Percentiles rank a stretch among this genome's conserved stretches.
Conservation (phyloP, 2,113 vertebrate species). For the Calonectris borealis region DNA sequence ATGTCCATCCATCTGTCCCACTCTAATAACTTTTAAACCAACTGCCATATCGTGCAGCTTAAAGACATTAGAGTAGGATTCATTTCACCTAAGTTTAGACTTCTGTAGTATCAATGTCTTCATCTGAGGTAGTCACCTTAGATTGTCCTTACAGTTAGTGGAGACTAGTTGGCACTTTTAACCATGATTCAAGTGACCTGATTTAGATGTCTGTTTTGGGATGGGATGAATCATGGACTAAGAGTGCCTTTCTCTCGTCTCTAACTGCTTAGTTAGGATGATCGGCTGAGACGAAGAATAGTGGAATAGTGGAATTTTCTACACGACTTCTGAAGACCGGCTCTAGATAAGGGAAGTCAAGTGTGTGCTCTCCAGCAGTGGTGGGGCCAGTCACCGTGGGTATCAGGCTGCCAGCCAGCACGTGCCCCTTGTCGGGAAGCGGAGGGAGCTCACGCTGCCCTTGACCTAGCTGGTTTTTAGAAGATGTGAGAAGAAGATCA, state of each 20-base stretch:
- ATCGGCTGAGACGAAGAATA: neutral
- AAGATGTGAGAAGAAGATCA: neutral
- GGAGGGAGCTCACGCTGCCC: neutral
- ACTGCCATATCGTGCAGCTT: neutral
- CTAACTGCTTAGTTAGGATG: neutral
- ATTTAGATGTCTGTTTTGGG: constrained; percentile 43
- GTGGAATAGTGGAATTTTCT: neutral
- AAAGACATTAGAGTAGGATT: constrained; percentile 6
- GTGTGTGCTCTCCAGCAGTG: neutral
- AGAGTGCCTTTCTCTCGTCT: neutral
- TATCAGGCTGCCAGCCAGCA: neutral
- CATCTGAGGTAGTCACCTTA: constrained; percentile 6
- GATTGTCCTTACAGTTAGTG: constrained; percentile 10
- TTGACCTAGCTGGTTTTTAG: neutral
- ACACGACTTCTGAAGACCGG: accelerated
- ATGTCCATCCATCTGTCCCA: neutral
- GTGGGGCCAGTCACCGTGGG: accelerated
- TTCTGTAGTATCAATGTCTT: neutral
- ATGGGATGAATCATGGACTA: neutral
- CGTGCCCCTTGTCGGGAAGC: neutral
- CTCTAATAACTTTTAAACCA: neutral
- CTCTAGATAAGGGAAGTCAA: neutral
- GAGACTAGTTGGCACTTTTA: constrained; percentile 10
- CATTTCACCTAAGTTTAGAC: constrained; percentile 46
- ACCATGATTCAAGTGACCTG: neutral